phyloP scores from a whole-genome alignment of 2,888 invertebrate genomes.

The Phalangium opilio region DNA sequence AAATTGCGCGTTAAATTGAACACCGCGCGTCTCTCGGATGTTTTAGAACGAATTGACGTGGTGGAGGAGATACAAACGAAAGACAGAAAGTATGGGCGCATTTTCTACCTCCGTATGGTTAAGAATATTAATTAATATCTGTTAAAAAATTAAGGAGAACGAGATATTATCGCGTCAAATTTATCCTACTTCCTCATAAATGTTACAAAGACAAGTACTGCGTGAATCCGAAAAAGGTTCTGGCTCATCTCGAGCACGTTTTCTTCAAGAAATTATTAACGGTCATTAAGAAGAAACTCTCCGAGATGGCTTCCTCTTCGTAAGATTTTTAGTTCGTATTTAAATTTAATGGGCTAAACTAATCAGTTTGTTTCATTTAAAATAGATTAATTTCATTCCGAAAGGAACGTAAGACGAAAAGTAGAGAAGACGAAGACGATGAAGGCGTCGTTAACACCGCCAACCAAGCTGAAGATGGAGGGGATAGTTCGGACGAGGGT shows the following conservation, averaged over 20 bases:
- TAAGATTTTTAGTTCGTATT: not conserved
- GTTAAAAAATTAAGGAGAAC: conserved; percentile 25
- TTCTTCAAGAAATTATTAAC: conserved; percentile 27
- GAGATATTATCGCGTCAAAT: conserved; percentile 49
- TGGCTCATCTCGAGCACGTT: conserved; percentile 52
- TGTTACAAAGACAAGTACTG: conserved; percentile 56
- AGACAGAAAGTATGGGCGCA: no score
- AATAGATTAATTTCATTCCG: conserved; percentile 1
- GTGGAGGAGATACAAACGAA: no score
- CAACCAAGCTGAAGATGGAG: conserved; percentile 11
- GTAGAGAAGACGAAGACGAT: conserved; percentile 1
- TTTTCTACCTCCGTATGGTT: no score
- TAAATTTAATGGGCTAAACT: no score
- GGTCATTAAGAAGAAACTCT: conserved; percentile 10
- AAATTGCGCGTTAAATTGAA: conserved; percentile 40
- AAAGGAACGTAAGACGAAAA: not conserved
- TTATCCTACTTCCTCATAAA: conserved; percentile 55
- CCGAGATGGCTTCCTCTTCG: conserved; percentile 3
- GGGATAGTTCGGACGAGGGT: conserved; percentile 13
- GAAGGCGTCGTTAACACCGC: conserved; percentile 2
- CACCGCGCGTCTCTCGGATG: conserved; percentile 12
- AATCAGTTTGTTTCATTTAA: no score
- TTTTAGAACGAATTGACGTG: conserved; percentile 1
- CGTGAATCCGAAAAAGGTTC: conserved; percentile 50
- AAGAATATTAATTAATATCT: no score